Evolutionary conservation across 2,888 invertebrate species (phyloP), one percentile per base, ranked within the genome.

Genomic region (Mylabris sibirica): DNA sequence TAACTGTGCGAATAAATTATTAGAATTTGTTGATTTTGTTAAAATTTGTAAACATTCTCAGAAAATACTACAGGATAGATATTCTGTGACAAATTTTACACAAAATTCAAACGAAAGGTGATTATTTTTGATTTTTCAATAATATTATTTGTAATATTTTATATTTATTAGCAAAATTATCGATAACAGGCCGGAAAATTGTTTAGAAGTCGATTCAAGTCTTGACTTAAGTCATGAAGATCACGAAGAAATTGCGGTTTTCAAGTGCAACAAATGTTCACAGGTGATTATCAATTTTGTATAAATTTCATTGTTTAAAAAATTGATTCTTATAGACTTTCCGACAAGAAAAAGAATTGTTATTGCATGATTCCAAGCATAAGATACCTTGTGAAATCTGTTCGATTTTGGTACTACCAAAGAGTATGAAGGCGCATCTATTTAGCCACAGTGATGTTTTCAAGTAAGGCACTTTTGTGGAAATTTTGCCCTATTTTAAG

Each of bases 401-500:
- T 59, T 74, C 75, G 3, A 69, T 74, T 17, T 49, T 73, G 63
- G 70, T 80, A 30, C 70, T 76, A 60, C 76, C 75, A n/a, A 76
- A 75, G 63, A 80, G 78, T 60, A 73, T 80, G 71, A 63, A 68
- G 34, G 74, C 76, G 12, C 80, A 80, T 71, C 61, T 78, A 57
- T 67, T 74, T 59, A 75, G 74, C 62, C 80, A 80, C 61, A 77
- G 78, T 5, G 78, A 79, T 70, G 73, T 71, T 59, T 73, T 75
- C 60, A 78, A 77, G 78, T 78, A 75, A 72, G 76, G 68, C 20
- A 5, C 4, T 44, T 38, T 24, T 41, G n/a, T n/a, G n/a, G n/a
- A n/a, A n/a, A n/a, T n/a, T n/a, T n/a, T n/a, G n/a, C n/a, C n/a
- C n/a, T n/a, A n/a, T n/a, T n/a, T n/a, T n/a, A n/a, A n/a, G n/a